phyloP scores from a whole-genome alignment of 2,888 invertebrate genomes.

The Lithodes maja region DNA sequence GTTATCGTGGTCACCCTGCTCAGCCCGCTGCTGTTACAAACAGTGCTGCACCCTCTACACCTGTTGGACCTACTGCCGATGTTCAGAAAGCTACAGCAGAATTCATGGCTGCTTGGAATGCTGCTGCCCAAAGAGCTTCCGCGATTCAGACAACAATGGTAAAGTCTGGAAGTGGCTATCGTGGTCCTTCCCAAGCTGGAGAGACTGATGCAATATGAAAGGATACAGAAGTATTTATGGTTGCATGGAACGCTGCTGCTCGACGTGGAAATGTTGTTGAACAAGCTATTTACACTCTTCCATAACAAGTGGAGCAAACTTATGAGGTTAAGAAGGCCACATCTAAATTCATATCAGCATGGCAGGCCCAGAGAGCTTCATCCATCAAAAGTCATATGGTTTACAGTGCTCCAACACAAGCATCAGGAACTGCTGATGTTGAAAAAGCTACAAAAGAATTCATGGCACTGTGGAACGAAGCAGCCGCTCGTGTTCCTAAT shows the following conservation, averaged over 20 bases:
- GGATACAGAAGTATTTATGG: slow-evolving; percentile 46
- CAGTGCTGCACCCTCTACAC: slow-evolving; percentile 22
- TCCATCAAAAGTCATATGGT: neutral
- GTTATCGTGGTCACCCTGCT: neutral
- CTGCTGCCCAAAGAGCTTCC: slow-evolving; percentile 40
- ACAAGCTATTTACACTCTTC: slow-evolving; percentile 33
- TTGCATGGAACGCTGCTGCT: slow-evolving; percentile 54
- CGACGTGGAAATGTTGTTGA: slow-evolving; percentile 49
- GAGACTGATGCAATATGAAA: slow-evolving; percentile 37
- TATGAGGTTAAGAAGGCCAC: slow-evolving; percentile 50
- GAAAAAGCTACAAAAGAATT: slow-evolving; percentile 42
- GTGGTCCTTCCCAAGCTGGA: slow-evolving; percentile 8
- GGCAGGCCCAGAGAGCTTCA: slow-evolving; percentile 50
- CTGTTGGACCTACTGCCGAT: slow-evolving; percentile 25
- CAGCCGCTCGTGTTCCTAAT: slow-evolving; percentile 46
- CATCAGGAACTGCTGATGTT: slow-evolving; percentile 30
- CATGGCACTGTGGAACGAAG: slow-evolving; percentile 45
- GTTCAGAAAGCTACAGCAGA: slow-evolving; percentile 54
- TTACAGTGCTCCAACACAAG: slow-evolving; percentile 29
- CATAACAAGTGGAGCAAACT: slow-evolving; percentile 27
- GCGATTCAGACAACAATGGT: neutral
- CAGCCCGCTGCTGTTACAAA: slow-evolving; percentile 14
- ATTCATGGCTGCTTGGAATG: slow-evolving; percentile 57
- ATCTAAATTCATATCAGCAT: slow-evolving; percentile 51
- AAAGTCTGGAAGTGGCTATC: neutral